Base-by-base conservation (phyloP, 30 jellyfish, hydroid and myxozoan genomes). In the Phacellophora camtschatica region DNA sequence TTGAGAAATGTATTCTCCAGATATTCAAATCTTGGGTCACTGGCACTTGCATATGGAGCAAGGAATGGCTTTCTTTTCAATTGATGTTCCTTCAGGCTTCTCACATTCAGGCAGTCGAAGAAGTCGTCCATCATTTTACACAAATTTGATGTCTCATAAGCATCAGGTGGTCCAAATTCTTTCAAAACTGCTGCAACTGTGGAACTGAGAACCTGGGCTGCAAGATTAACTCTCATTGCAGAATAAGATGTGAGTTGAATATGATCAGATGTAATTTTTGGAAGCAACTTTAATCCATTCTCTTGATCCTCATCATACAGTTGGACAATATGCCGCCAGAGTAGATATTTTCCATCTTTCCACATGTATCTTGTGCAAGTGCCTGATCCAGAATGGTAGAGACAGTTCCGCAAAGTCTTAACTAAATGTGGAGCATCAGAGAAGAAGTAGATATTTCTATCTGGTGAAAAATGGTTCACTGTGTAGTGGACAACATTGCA, bases 391-490 rank as follows among this genome's bases (percentile, higher is more conserved):
- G 88, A 83, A 48, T 83, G 62, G 1, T 31, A 41, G 11, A 83
- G 62, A 18, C 88, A 68, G 73, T 70, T 83, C 15, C 88, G 49
- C 20, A 68, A 15, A 2, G 95, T 83, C 66, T 84, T 84, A 4
- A 84, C 36, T 46, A 71, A 43, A 46, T 84, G 95, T 1, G 88
- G 83, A 5, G 66, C 64, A 54, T 69, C 95, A 16, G 83, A 54
- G 42, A 68, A 83, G 71, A 56, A 83, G 73, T 68, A 83, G 22
- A 67, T 69, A 31, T 46, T 1, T 59, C 95, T 0, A 74, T 70
- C 54, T 5, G 66, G 81, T 0, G 95, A 65, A 83, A 30, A 69
- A 4, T 42, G 57, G 33, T 83, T 83, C 20, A 69, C 54, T 16
- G 88, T 70, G 30, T 31, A 11, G 77, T 57, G 36, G 58, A 20